Conservation (phyloP, 2,113 vertebrate genomes). For the Rallus limicola region DNA sequence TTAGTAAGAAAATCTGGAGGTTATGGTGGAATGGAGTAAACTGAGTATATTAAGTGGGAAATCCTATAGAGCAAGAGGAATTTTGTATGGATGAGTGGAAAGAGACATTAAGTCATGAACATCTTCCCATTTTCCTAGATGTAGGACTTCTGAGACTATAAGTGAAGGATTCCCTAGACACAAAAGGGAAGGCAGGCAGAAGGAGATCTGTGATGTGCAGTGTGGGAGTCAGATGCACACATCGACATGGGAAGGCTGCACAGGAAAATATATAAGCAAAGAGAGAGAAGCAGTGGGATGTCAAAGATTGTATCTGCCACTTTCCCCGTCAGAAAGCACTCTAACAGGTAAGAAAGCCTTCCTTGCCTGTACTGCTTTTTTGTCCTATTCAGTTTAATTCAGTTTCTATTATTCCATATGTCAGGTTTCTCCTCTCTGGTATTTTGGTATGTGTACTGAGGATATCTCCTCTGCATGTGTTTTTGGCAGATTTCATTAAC, state of each 20-base stretch:
- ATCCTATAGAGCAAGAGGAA: neutral
- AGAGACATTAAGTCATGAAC: neutral
- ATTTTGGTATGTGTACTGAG: neutral
- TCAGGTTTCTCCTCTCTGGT: neutral
- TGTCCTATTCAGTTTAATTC: neutral
- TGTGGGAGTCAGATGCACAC: neutral
- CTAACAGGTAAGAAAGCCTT: neutral
- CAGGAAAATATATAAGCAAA: neutral
- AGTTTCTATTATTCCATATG: neutral
- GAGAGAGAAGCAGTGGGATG: neutral
- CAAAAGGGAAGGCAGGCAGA: neutral
- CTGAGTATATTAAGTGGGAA: neutral
- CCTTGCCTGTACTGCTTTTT: neutral
- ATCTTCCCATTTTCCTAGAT: neutral
- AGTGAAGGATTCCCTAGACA: neutral
- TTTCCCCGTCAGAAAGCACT: neutral
- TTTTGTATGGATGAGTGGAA: neutral
- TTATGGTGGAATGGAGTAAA: neutral
- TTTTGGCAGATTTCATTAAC: neutral
- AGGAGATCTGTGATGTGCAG: neutral
- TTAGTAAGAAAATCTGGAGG: neutral
- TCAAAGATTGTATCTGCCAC: neutral
- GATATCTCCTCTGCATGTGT: neutral
- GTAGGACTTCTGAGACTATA: neutral
- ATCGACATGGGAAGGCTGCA: neutral